Conservation (phyloP, 2,888 invertebrate genomes). For the Apamea epomidion region DNA sequence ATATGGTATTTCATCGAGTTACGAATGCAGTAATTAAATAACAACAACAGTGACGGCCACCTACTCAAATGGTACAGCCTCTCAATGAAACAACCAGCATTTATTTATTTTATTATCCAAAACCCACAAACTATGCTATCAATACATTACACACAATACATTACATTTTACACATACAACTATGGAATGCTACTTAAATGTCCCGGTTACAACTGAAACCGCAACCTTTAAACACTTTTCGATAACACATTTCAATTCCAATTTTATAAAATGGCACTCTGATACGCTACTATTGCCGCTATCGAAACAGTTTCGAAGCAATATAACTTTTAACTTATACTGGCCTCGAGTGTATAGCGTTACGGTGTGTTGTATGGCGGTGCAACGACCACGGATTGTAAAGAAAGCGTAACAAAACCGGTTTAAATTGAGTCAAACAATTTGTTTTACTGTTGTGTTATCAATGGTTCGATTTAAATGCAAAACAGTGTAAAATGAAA, state of each 20-base stretch:
- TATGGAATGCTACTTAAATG: conserved; percentile 10
- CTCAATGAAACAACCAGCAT: conserved; percentile 16
- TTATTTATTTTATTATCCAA: conserved; percentile 24
- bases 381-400: conserved; percentile 68
- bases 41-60: not conserved
- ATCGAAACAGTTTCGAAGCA: conserved; percentile 70
- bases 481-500: conserved; percentile 31
- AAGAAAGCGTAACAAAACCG: conserved; percentile 81
- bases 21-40: not conserved
- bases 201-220: conserved; percentile 35
- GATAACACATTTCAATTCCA: conserved; percentile 63
- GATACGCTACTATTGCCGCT: conserved; percentile 66
- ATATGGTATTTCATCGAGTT: not conserved
- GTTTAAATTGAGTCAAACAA: conserved; percentile 69
- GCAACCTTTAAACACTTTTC: conserved; percentile 46
- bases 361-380: conserved; percentile 48
- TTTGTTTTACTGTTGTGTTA: conserved; percentile 58
- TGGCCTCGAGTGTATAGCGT: conserved; percentile 73
- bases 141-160: conserved; percentile 30
- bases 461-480: conserved; percentile 49
- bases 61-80: conserved; percentile 10
- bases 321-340: conserved; percentile 74
- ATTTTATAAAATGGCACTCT: conserved; percentile 69
- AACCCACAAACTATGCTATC: conserved; percentile 30
- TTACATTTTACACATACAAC: conserved; percentile 26